Evolutionary conservation across 2,113 vertebrate genomes (phyloP).

Genomic region (Cromileptes altivelis): DNA sequence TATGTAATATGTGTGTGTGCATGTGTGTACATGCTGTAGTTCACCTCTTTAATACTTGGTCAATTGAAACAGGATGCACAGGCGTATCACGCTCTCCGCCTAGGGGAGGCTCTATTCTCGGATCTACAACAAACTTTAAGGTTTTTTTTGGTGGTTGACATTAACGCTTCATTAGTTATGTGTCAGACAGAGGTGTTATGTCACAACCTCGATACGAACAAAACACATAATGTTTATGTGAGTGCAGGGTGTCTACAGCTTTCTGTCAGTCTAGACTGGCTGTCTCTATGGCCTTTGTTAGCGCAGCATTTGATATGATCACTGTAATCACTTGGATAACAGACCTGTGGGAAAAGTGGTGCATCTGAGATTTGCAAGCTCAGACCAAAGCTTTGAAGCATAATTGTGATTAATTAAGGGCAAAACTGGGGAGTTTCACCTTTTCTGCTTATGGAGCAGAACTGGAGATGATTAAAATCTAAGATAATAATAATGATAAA

Average conservation of each 20-base stretch:
- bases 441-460: neutral
- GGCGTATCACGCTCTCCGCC: conserved; percentile 23
- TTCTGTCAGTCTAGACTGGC: neutral
- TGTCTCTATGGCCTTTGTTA: neutral
- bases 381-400: neutral
- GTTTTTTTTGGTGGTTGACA: neutral
- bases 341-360: neutral
- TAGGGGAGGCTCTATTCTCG: conserved; percentile 4
- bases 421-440: neutral
- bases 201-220: conserved; percentile 22
- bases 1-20: conserved; percentile 39
- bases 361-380: neutral
- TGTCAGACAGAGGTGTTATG: conserved; percentile 33
- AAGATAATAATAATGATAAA: too few species aligned
- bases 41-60: conserved; percentile 48
- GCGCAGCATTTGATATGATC: neutral
- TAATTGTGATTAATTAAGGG: neutral
- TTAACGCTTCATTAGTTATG: neutral
- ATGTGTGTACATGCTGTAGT: conserved; percentile 5
- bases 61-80: conserved; percentile 61
- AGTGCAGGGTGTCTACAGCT: neutral
- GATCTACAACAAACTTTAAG: neutral
- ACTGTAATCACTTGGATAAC: neutral
- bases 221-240: conserved; percentile 1
- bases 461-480: neutral